Base-by-base conservation (phyloP, 2,888 invertebrate genomes). In the Pteria penguin region DNA sequence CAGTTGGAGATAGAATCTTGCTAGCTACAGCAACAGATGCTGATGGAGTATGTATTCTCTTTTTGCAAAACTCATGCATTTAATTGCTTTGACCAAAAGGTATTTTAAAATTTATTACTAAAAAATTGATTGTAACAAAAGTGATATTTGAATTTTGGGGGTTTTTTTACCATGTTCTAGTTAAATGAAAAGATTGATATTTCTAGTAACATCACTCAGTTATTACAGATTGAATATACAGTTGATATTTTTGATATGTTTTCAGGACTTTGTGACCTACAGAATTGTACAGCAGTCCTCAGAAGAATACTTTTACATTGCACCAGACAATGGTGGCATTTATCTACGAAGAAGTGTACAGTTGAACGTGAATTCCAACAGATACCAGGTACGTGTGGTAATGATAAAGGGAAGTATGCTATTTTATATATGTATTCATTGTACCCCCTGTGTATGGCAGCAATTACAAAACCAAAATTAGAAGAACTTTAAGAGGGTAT, bases 291-390 rank as follows among this genome's bases (percentile, higher is more conserved):
- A 58, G 45, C 75, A 69, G n/a, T 68, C 69, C 27, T 78, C 83
- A 14, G 61, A 77, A 22, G 76, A 86, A 22, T 97, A 97, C 90
- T 98, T 98, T 91, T 94, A 95, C 0, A 95, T 98, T 72, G 96
- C 97, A 31, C 94, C 96, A 75, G 95, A 94, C 86, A 96, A 95
- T n/a, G 98, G 98, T n/a, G 94, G 96, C 70, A 95, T 98, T 70
- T 96, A 95, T 78, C 80, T 89, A 4, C 82, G 86, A 24, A 73
- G 84, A 26, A 81, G 81, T 22, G 80, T 89, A 11, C 76, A 72
- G 26, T n/a, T 31, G n/a, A 89, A 84, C 70, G 75, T 72, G 4
- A 79, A 68, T 27, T 54, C 77, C 52, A 84, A 81, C 65, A 75
- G 76, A 77, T 87, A 85, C 70, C 77, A 57, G 54, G 86, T 86